A percentile compares a stretch with the other conserved stretches of the same genome.
Evolutionary conservation across 1,140 invertebrate genomes (phyloP).

Genomic region (Nebria ingens): DNA sequence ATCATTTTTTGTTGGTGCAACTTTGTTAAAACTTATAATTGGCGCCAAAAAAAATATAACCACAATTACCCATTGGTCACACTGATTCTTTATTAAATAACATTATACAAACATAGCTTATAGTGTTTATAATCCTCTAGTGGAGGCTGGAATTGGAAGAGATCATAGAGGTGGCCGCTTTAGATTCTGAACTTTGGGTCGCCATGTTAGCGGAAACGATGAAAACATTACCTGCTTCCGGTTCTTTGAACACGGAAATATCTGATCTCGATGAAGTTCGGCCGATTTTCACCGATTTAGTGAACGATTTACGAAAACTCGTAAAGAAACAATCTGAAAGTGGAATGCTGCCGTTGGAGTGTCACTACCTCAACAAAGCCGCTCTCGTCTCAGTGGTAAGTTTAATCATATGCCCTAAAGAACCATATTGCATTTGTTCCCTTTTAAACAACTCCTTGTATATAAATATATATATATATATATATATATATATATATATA

Average conservation of each 20-base stretch:
- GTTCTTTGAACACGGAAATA: slow-evolving; percentile 78
- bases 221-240: slow-evolving; percentile 81
- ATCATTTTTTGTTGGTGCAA: too few relatives aligned
- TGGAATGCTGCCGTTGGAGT: slow-evolving; percentile 86
- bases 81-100: too few relatives aligned
- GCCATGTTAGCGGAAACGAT: slow-evolving; percentile 92
- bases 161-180: slow-evolving; percentile 81
- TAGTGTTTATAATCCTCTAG: slow-evolving; percentile 50
- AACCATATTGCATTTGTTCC: too few relatives aligned
- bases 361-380: slow-evolving; percentile 91
- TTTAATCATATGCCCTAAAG: slow-evolving; percentile 9
- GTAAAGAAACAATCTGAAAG: slow-evolving; percentile 78
- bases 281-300: slow-evolving; percentile 81
- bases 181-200: slow-evolving; percentile 93
- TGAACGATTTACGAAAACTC: slow-evolving; percentile 75
- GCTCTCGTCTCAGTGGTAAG: slow-evolving; percentile 79
- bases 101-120: neutral
- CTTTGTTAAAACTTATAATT: too few relatives aligned
- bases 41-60: too few relatives aligned
- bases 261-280: slow-evolving; percentile 75
- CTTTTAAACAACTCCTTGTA: too few relatives aligned
- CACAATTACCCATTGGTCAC: too few relatives aligned
- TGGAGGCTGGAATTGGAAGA: slow-evolving; percentile 89
- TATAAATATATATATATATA: too few relatives aligned
- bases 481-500: too few relatives aligned